Conservation (phyloP, 2,797 vertebrate genomes). For the Menidia menidia region DNA sequence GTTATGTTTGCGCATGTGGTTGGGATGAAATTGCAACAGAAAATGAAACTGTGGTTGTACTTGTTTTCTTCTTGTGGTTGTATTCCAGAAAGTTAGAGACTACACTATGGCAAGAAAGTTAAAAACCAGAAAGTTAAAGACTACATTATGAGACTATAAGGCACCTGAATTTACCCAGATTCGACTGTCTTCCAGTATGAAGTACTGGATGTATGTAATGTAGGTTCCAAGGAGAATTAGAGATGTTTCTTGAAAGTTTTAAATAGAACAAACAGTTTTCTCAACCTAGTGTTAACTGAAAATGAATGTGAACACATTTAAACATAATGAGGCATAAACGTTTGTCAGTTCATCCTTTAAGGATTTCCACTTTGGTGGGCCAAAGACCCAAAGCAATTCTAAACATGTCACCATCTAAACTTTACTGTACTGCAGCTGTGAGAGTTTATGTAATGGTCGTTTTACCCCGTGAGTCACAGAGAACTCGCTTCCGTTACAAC, state of each 20-base stretch:
- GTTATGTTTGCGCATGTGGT: slow-evolving; percentile 10
- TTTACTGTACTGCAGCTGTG: not conserved
- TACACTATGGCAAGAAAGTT: too few species aligned
- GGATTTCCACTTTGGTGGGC: not conserved
- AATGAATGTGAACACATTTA: not conserved
- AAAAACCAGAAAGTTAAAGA: too few species aligned
- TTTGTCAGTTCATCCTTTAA: too few species aligned
- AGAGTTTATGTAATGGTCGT: not conserved
- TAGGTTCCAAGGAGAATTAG: too few species aligned
- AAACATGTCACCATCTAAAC: not conserved
- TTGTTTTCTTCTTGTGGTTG: slow-evolving; percentile 15
- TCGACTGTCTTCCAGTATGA: too few species aligned
- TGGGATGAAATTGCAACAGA: slow-evolving; percentile 52
- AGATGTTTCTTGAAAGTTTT: not conserved
- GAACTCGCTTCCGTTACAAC: not conserved
- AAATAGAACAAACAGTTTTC: not conserved
- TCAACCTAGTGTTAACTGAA: not conserved
- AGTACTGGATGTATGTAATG: too few species aligned
- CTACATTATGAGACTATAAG: too few species aligned
- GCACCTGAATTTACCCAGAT: too few species aligned
- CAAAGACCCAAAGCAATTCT: not conserved
- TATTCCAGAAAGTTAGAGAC: too few species aligned
- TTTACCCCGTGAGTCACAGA: not conserved
- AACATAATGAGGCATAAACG: not conserved
- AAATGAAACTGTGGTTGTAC: slow-evolving; percentile 68